phyloP scores from a whole-genome alignment of 2,797 vertebrate species.

The Parotocinclus haroldoi region DNA sequence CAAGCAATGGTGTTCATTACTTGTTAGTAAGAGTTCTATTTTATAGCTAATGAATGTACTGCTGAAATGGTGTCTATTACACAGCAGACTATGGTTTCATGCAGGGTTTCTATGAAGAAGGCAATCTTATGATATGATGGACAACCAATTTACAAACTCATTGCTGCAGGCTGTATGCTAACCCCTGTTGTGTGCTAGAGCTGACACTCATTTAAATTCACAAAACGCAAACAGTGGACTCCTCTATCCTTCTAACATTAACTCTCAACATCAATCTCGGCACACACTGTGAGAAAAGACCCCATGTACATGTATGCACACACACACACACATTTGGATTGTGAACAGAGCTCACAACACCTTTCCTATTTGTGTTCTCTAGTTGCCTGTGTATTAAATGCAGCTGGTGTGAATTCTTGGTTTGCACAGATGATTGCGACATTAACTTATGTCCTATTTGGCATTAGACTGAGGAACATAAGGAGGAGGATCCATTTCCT shows the following conservation, averaged over 20 bases:
- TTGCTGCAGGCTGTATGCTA: neutral
- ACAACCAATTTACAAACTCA: no score
- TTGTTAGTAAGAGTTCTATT: constrained; percentile 24
- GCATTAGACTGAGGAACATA: constrained; percentile 33
- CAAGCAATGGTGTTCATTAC: constrained; percentile 23
- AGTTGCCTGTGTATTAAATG: constrained; percentile 54
- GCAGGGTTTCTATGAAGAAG: no score
- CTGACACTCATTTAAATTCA: constrained; percentile 46
- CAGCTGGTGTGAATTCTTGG: constrained; percentile 70
- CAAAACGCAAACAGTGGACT: constrained; percentile 1
- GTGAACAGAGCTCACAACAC: constrained; percentile 12
- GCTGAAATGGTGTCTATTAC: no score
- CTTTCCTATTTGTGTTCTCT: constrained; percentile 52
- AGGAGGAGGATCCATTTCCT: constrained; percentile 18
- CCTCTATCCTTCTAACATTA: neutral
- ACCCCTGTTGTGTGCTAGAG: neutral
- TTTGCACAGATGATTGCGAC: constrained; percentile 60
- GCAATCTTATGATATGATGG: no score
- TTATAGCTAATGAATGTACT: constrained; percentile 22
- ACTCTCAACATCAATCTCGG: neutral
- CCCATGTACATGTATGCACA: constrained; percentile 3
- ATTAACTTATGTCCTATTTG: constrained; percentile 56
- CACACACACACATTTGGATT: constrained; percentile 18
- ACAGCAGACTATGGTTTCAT: no score
- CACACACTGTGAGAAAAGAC: constrained; percentile 3